Percentiles rank a stretch among this genome's conserved stretches.
Evolutionary conservation across 1,140 invertebrate species (phyloP).

Genomic region (Cydia splendana): DNA sequence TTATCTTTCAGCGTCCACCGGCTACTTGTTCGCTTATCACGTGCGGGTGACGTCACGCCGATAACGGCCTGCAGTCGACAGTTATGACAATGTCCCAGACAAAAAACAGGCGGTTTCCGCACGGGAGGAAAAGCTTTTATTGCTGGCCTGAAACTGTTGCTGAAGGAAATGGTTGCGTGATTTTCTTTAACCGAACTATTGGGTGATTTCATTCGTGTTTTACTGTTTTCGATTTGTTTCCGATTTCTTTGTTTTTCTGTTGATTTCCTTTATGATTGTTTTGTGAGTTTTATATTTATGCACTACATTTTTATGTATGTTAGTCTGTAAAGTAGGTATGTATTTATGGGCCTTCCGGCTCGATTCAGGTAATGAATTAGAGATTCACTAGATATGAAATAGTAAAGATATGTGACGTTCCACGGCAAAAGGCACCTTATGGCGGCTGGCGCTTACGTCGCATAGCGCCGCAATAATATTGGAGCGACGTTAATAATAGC

Average conservation of each 20-base stretch:
- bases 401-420: no score
- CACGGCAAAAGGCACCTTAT: no score
- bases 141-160: neutral
- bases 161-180: neutral
- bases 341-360: no score
- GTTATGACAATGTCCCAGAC: neutral
- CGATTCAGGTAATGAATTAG: no score
- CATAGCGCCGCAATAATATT: no score
- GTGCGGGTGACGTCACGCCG: constrained; percentile 3
- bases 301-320: no score
- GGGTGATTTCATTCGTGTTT: no score
- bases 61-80: constrained; percentile 5
- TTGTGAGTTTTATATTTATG: no score
- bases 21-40: constrained; percentile 17
- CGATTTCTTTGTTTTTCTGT: neutral
- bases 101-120: constrained; percentile 6
- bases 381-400: no score
- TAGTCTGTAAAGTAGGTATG: no score
- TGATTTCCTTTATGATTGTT: neutral
- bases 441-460: no score
- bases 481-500: no score
- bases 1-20: neutral
- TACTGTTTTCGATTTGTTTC: neutral
- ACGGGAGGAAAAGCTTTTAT: neutral
- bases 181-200: neutral